Evolutionary conservation across 2,797 vertebrate species (phyloP).

Genomic region (Phalanger gymnotis): DNA sequence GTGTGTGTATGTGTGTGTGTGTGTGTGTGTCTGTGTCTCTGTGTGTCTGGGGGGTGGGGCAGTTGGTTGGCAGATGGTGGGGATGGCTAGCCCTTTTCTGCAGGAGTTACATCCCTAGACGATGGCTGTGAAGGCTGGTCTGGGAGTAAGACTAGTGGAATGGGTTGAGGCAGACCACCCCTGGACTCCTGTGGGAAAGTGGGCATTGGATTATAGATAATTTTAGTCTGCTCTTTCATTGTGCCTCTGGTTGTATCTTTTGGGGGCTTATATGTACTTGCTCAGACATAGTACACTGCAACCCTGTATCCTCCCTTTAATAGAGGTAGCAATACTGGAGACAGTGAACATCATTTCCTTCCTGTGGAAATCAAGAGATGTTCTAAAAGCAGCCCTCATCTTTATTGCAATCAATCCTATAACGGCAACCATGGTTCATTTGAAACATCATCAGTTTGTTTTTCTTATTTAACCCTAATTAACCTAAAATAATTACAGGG

Average conservation of each 20-base stretch:
- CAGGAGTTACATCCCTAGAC: not conserved
- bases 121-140: not conserved
- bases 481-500: not conserved
- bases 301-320: not conserved
- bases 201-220: not conserved
- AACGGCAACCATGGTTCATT: not conserved
- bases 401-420: not conserved
- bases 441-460: not conserved
- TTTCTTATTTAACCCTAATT: not conserved
- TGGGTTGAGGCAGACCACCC: not conserved
- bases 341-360: not conserved
- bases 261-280: not conserved
- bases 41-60: too few relatives aligned
- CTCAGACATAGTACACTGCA: not conserved
- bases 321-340: not conserved
- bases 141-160: not conserved
- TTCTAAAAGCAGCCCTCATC: not conserved
- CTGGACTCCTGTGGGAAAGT: not conserved
- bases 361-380: not conserved
- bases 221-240: not conserved
- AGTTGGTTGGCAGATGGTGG: not conserved
- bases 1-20: too few relatives aligned
- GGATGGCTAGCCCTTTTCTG: not conserved
- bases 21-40: too few relatives aligned
- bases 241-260: not conserved